These are phyloP conservation scores for Archegozetes longisetosus DNA, from an alignment of 1,140 invertebrate species.

Conservation along the genomic window DNA sequence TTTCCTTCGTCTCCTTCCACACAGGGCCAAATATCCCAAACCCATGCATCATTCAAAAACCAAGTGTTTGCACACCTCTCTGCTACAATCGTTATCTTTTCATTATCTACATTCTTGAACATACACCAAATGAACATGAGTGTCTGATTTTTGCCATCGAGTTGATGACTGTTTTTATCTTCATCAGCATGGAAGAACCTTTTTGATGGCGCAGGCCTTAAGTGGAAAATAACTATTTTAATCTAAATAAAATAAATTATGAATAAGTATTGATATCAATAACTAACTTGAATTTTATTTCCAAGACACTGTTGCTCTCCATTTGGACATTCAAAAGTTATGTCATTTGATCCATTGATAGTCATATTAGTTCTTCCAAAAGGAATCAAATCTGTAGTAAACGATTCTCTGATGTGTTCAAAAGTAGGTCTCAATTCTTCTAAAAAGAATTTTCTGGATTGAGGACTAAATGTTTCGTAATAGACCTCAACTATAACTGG, in stretches of 20 bases:
- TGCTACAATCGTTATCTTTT: not conserved
- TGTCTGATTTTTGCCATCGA: slow-evolving; percentile 17
- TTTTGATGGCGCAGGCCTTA: slow-evolving; percentile 10
- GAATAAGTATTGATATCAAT: not conserved
- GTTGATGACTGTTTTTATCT: not conserved
- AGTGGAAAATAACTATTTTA: not conserved
- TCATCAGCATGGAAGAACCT: slow-evolving; percentile 9
- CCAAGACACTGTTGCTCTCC: not conserved
- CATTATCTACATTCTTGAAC: slow-evolving; percentile 14
- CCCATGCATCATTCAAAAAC: not conserved
- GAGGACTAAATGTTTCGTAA: slow-evolving; percentile 6
- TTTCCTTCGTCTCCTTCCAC: not conserved
- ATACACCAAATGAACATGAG: slow-evolving; percentile 11
- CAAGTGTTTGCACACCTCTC: slow-evolving; percentile 12
- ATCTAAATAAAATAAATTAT: not conserved
- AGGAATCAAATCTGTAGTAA: slow-evolving; percentile 12
- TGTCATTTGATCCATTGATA: not conserved
- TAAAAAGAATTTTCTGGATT: slow-evolving; percentile 15
- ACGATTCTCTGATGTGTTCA: slow-evolving; percentile 10
- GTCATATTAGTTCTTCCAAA: slow-evolving; percentile 4
- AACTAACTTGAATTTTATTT: slow-evolving; percentile 8
- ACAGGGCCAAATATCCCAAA: slow-evolving; percentile 8
- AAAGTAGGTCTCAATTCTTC: slow-evolving; percentile 8
- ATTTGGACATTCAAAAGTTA: not conserved
- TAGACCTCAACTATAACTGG: slow-evolving; percentile 12